phyloP scores from a whole-genome alignment of 2,797 vertebrate species.

The Coccyzus lansbergi region DNA sequence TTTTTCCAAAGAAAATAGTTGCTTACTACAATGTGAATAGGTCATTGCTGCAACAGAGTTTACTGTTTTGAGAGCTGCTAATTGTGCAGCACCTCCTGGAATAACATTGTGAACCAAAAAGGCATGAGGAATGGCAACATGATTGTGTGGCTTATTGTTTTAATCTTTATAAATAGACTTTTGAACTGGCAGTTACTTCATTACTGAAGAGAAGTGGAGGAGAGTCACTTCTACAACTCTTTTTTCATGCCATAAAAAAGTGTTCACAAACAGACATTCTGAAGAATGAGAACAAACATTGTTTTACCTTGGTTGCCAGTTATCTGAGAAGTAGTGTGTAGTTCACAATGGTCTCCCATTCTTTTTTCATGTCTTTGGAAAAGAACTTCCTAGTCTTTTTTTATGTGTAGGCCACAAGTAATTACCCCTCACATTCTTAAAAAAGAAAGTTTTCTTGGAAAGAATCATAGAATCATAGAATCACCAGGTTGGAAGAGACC shows the following conservation, averaged over 20 bases:
- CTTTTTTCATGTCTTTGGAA: not conserved
- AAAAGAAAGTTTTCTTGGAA: not conserved
- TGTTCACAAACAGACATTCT: not conserved
- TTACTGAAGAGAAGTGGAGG: not conserved
- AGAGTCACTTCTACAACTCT: not conserved
- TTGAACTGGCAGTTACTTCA: not conserved
- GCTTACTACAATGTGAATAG: not conserved
- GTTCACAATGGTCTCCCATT: not conserved
- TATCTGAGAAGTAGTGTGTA: not conserved
- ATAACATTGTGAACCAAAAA: not conserved
- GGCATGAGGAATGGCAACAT: not conserved
- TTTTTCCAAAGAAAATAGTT: not conserved
- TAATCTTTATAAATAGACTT: not conserved
- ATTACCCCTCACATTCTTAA: not conserved
- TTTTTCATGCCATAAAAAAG: not conserved
- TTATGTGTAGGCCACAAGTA: not conserved
- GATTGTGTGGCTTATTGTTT: not conserved
- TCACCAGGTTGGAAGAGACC: too few relatives aligned
- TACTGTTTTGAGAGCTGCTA: not conserved
- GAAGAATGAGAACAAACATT: not conserved
- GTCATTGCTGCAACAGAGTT: not conserved
- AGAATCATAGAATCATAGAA: too few relatives aligned
- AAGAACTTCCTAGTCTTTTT: not conserved
- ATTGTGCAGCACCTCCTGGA: not conserved
- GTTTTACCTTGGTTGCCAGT: not conserved